Base-by-base conservation (phyloP, 2,888 invertebrate species). In the Chloroclysta siterata region DNA sequence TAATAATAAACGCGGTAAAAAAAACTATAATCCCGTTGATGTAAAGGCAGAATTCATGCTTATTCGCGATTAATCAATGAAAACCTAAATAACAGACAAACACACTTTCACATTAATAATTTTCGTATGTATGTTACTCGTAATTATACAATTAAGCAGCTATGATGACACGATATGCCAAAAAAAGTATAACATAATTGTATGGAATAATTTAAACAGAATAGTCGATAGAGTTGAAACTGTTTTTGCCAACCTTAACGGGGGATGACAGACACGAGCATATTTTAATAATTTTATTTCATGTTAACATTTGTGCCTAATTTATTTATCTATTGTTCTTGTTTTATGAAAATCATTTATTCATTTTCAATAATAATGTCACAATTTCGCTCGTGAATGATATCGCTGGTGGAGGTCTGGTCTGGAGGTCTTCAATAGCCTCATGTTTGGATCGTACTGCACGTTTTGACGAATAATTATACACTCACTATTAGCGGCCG, bases 241-340 rank as follows among this genome's bases (percentile, higher is more conserved):
- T 61, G 68, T 79, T 84, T 83, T 85, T 88, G 89, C 77, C 88
- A 89, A 83, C 88, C 88, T 79, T 87, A 82, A 69, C 74, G 63
- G 66, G 81, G 78, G 80, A 80, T 78, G 81, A 83, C 79, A 77
- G 74, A 80, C 77, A 79, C 70, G 73, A 81, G 77, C 79, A 77
- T 82, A 82, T 67, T 63, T 64, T 83, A 76, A 78, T 72, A 75
- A 79, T 81, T 83, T 83, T 81, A 82, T 81, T 81, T 83, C 81
- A 81, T 84, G 84, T 79, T 79, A 80, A 78, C 73, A 72, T 72
- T 80, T 76, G 77, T 79, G 67, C 77, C 78, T 86, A 86, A 87
- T 88, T 87, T 88, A 88, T 89, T 80, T 86, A 80, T 84, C 83
- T 87, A 83, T 84, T 83, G 84, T 83, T 82, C 83, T 75, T 72